Base-by-base conservation (phyloP, 2,113 vertebrate species). In the Trematocara stigmaticum region DNA sequence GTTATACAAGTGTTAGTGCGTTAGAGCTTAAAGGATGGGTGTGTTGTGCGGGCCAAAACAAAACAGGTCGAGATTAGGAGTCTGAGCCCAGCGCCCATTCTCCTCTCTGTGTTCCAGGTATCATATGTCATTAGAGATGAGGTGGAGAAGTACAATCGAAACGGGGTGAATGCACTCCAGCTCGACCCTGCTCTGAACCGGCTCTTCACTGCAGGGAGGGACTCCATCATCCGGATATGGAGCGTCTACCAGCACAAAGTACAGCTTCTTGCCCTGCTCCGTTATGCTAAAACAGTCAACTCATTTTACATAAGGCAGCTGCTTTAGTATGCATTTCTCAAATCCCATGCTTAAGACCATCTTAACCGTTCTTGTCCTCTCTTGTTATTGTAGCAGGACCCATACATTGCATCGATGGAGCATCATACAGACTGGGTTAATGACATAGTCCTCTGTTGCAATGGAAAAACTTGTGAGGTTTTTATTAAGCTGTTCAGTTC, bases 341-440 rank as follows among this genome's bases (percentile, higher is more conserved):
- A 47, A 35, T 18, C 15, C 23, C 23, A 76, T 31, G 69, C 10
- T 5, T 6, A 6, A 2, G 9, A 12, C 3, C 16, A 2, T 49
- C 3, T 81, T 76, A 29, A 71, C 16, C 5, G n/a, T n/a, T 4
- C 10, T 76, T 76, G 10, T 29, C 3, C 11, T 64, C 3, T 53
- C 3, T 23, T 79, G 4, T 84, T 23, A 29, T 81, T 97, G 55
- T 90, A 99, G 98, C 99, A 99, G 97, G 99, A 99, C 81, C 98
- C 98, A 1, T 99, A 99, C 51, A 99, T 99, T 93, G 98, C 98
- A 35, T 99, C 99, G 9, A 99, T 99, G 99, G 99, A 99, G 90
- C 99, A 99, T 91, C 99, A 99, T 55, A 99, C 99, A 3, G 99
- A 99, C 81, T 99, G 99, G 99, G 99, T 99, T 83, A 99, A 99